Conservation (phyloP, 2,797 vertebrate genomes). For the Lacerta agilis region DNA sequence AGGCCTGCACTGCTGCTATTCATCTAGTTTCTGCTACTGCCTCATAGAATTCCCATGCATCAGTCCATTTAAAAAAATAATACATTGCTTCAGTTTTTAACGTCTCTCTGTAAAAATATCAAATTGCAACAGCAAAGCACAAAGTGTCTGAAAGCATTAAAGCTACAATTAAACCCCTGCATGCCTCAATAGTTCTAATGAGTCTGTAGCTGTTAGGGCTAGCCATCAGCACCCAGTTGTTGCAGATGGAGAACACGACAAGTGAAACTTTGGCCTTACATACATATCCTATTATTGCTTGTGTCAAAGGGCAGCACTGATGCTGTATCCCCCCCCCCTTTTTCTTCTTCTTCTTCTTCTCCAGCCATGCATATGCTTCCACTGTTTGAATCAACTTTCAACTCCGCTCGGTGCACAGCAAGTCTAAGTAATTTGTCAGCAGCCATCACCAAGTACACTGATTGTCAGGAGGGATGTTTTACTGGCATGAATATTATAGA, state of each 20-base stretch:
- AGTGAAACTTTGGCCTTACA: background rate
- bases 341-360: no score
- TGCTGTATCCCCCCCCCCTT: background rate
- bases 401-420: background rate
- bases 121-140: slow-evolving; percentile 42
- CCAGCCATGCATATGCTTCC: no score
- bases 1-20: slow-evolving; percentile 13
- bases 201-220: background rate
- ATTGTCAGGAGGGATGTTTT: background rate
- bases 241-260: background rate
- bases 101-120: slow-evolving; percentile 54
- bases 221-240: background rate
- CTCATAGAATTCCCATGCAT: slow-evolving; percentile 40
- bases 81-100: slow-evolving; percentile 4
- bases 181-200: slow-evolving; percentile 7
- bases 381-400: background rate
- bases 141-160: slow-evolving; percentile 20
- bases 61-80: slow-evolving; percentile 37
- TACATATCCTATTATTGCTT: background rate
- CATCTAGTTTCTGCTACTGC: slow-evolving; percentile 30
- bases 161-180: slow-evolving; percentile 24
- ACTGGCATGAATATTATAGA: background rate
- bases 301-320: background rate
- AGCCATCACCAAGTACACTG: background rate
- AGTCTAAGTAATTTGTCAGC: background rate